phyloP scores from a whole-genome alignment of 2,113 vertebrate genomes.

The Acrocephalus kingi region DNA sequence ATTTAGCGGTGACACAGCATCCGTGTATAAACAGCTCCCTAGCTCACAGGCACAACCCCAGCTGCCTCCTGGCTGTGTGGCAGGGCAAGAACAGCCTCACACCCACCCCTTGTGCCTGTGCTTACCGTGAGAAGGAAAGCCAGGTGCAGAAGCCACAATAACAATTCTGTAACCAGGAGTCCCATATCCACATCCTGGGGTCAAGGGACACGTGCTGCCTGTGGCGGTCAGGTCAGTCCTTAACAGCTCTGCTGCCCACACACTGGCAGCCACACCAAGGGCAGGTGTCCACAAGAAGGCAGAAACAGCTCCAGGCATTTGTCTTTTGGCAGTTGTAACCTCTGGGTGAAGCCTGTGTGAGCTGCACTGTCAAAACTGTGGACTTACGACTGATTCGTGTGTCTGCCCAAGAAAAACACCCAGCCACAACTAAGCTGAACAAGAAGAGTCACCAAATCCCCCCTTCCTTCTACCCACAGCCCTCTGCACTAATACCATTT shows the following conservation, averaged over 20 bases:
- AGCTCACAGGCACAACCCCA: background rate
- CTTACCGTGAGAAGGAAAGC: background rate
- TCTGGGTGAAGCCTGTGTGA: background rate
- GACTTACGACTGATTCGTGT: rapidly evolving
- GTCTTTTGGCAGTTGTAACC: rapidly evolving
- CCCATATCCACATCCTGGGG: rapidly evolving
- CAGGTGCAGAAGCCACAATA: background rate
- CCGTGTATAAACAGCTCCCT: background rate
- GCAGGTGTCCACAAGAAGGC: background rate
- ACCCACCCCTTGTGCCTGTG: rapidly evolving
- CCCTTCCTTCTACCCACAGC: too few relatives aligned
- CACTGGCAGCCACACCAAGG: background rate
- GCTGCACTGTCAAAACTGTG: background rate
- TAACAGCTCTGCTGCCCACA: background rate
- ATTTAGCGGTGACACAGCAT: rapidly evolving
- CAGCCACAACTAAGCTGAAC: background rate
- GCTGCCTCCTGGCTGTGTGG: background rate
- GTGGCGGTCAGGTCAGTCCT: background rate
- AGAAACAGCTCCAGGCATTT: background rate
- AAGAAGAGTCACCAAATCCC: background rate
- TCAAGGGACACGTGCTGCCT: too few relatives aligned
- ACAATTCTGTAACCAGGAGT: background rate
- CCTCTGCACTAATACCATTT: background rate
- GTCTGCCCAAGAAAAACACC: background rate
- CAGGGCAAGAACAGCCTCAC: background rate